Evolutionary conservation across 1,140 invertebrate species (phyloP), one percentile per base, ranked within the genome.

Genomic region (Drosophila chauvacae): DNA sequence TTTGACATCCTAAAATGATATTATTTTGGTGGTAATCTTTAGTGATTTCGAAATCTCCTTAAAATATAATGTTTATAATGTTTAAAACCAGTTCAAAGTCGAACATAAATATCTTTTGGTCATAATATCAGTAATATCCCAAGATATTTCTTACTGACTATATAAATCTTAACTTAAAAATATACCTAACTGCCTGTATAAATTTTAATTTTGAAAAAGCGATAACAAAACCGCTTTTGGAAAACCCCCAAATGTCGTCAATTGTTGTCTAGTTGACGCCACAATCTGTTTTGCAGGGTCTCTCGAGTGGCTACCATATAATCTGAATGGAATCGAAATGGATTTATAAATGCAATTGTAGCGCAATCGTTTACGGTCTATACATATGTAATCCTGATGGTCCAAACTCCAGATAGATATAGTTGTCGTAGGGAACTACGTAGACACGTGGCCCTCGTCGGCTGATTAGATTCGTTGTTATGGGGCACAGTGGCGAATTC

Each of bases 361-460:
- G 41, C n/a, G 9, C 41, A 18, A 44, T 44, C 42, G 42, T 11
- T 44, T 44, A n/a, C 0, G 10, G 10, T 44, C 9, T 44, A 20
- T 56, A 56, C 3, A 26, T 20, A 23, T 23, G 13, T 16, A 13
- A 5, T 14, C 0, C 11, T 16, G 7, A 28, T 71, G 68, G 70
- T 72, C 18, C 68, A 73, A 73, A 72, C 14, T 77, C 48, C 74
- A 50, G 28, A 41, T 35, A 64, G 55, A 44, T 64, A 64, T 64
- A 64, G 28, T 55, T 39, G 35, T 55, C 20, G 35, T 16, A 14
- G 26, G n/a, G 28, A 41, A 11, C 53, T 47, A 50, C 45, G 55
- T 62, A 33, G 50, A 20, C 81, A 81, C 81, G 81, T 86, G 73
- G 59, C 62, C 37, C 14, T 30, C 35, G 23, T 39, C 26, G 18